Conservation (phyloP, 2,797 vertebrate genomes). For the Lacerta agilis region DNA sequence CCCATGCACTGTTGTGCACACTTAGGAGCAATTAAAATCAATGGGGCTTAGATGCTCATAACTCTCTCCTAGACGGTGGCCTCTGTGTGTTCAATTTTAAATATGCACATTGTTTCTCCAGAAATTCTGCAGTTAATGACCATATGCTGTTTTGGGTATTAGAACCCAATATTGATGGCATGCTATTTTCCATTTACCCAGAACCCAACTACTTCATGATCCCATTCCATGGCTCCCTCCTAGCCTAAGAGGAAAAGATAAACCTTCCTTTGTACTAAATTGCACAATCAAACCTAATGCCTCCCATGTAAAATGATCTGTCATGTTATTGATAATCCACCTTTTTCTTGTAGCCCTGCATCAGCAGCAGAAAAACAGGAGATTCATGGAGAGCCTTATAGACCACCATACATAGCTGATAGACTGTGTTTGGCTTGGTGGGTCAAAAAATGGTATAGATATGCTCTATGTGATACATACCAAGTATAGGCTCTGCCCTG, state of each 20-base stretch:
- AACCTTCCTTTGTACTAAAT: background rate
- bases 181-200: background rate
- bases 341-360: background rate
- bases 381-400: background rate
- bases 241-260: background rate
- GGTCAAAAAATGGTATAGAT: too few relatives aligned
- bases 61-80: background rate
- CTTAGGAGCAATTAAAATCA: constrained; percentile 27
- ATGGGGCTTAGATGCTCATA: background rate
- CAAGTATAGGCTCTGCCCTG: too few relatives aligned
- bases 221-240: background rate
- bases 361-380: background rate
- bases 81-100: background rate
- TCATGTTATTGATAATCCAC: background rate
- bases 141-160: background rate
- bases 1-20: background rate
- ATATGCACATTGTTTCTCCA: background rate
- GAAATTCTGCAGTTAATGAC: background rate
- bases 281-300: background rate
- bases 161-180: background rate
- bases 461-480: background rate
- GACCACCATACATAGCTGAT: background rate
- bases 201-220: background rate
- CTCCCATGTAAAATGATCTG: background rate
- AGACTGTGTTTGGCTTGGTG: background rate